Evolutionary conservation across 1,140 invertebrate species (phyloP).

Genomic region (Saxidomus purpurata): DNA sequence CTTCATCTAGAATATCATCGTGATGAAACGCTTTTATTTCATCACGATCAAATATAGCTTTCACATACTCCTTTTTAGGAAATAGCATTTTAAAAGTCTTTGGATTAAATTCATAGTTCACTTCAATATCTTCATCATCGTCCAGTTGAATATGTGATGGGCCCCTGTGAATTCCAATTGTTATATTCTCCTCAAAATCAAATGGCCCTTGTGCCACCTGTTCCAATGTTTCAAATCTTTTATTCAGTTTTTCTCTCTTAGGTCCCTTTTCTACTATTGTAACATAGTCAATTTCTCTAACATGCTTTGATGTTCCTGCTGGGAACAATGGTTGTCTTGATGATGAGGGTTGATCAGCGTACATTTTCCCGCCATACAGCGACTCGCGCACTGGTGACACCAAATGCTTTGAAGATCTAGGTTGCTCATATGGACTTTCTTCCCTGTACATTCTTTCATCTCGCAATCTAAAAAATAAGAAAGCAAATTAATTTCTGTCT

Average conservation of each 20-base stretch:
- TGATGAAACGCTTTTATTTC: slow-evolving; percentile 80
- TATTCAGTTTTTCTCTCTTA: slow-evolving; percentile 16
- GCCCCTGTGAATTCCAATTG: slow-evolving; percentile 74
- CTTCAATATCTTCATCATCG: slow-evolving; percentile 48
- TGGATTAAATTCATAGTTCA: slow-evolving; percentile 72
- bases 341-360: slow-evolving; percentile 30
- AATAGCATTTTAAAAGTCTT: slow-evolving; percentile 74
- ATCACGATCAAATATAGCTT: slow-evolving; percentile 82
- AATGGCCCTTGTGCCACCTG: slow-evolving; percentile 59
- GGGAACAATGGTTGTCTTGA: slow-evolving; percentile 59
- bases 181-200: slow-evolving; percentile 74
- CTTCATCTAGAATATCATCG: slow-evolving; percentile 77
- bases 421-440: background rate
- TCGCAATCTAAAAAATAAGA: background rate
- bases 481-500: background rate
- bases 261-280: slow-evolving; percentile 43
- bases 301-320: background rate
- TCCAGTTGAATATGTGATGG: slow-evolving; percentile 58
- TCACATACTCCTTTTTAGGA: slow-evolving; percentile 74
- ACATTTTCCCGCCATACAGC: background rate
- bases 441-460: slow-evolving; percentile 29
- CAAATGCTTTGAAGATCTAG: background rate
- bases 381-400: slow-evolving; percentile 21
- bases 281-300: slow-evolving; percentile 46
- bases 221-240: slow-evolving; percentile 67